Evolutionary conservation across 1,140 invertebrate species (phyloP).

Genomic region (Akabosia matsudoensis): DNA sequence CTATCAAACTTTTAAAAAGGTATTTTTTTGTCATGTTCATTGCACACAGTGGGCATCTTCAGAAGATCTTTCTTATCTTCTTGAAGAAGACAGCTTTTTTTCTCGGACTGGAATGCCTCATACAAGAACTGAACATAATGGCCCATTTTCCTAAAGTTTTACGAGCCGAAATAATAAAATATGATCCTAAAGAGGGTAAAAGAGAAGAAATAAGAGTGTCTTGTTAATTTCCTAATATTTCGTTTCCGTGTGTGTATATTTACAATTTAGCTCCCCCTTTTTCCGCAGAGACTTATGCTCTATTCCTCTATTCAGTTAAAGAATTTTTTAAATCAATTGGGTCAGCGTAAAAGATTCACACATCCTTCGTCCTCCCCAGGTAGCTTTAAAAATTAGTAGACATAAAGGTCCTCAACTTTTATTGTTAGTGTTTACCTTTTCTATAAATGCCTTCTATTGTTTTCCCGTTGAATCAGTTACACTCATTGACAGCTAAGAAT

Average conservation of each 20-base stretch:
- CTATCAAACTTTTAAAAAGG: background rate
- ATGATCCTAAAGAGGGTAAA: background rate
- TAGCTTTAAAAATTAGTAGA: slow-evolving; percentile 1
- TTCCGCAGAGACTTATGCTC: background rate
- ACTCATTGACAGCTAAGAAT: slow-evolving; percentile 12
- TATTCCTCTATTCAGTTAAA: background rate
- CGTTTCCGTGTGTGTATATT: slow-evolving; percentile 1
- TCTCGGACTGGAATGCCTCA: background rate
- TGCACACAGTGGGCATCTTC: slow-evolving; percentile 1
- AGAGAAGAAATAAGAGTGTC: background rate
- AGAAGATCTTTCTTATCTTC: slow-evolving; percentile 3
- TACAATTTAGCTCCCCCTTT: background rate
- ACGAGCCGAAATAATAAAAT: slow-evolving; percentile 15
- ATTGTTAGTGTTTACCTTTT: background rate
- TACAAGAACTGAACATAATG: slow-evolving; percentile 3
- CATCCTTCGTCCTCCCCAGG: too few relatives aligned
- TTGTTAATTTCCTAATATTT: slow-evolving; percentile 19
- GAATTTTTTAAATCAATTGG: background rate
- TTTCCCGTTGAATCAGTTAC: slow-evolving; percentile 10
- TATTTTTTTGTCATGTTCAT: background rate
- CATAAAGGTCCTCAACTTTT: background rate
- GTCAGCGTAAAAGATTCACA: background rate
- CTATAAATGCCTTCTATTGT: slow-evolving; percentile 11
- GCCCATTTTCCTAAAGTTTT: background rate
- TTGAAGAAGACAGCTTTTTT: background rate